phyloP scores from a whole-genome alignment of 2,888 invertebrate species.

The Dryococelus australis region DNA sequence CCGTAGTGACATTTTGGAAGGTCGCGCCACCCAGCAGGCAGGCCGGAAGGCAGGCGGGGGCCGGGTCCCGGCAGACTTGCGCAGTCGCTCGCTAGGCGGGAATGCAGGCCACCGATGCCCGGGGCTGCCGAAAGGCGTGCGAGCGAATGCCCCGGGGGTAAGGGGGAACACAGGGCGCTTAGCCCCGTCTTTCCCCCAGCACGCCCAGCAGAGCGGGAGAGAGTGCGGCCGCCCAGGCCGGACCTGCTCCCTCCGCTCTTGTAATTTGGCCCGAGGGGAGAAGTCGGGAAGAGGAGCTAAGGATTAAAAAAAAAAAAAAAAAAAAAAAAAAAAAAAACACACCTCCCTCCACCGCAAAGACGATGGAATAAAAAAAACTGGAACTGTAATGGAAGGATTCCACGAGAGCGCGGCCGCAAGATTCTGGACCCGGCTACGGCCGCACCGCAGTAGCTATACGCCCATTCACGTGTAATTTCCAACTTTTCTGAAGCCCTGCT shows the following conservation, averaged over 20 bases:
- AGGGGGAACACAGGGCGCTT: neutral
- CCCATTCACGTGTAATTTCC: too few relatives aligned
- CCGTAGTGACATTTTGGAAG: too few relatives aligned
- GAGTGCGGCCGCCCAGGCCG: neutral
- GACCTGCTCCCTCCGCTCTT: neutral
- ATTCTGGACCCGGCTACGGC: neutral
- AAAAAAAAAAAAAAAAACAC: neutral
- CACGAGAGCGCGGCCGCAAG: neutral
- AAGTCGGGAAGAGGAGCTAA: neutral
- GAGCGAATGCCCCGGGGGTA: too few relatives aligned
- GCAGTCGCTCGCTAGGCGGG: too few relatives aligned
- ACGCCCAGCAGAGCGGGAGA: neutral
- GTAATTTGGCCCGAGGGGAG: constrained; percentile 7
- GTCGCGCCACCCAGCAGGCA: too few relatives aligned
- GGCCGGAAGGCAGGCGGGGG: too few relatives aligned
- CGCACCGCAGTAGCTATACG: neutral
- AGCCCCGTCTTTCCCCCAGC: neutral
- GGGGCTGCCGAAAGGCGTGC: too few relatives aligned
- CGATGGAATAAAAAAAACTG: neutral
- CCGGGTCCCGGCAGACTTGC: too few relatives aligned
- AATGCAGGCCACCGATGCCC: too few relatives aligned
- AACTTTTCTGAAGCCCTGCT: too few relatives aligned
- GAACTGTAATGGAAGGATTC: constrained; percentile 29
- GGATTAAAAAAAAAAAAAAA: neutral
- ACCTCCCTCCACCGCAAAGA: neutral